phyloP scores from a whole-genome alignment of 1,140 invertebrate genomes.

The Rhyzopertha dominica region DNA sequence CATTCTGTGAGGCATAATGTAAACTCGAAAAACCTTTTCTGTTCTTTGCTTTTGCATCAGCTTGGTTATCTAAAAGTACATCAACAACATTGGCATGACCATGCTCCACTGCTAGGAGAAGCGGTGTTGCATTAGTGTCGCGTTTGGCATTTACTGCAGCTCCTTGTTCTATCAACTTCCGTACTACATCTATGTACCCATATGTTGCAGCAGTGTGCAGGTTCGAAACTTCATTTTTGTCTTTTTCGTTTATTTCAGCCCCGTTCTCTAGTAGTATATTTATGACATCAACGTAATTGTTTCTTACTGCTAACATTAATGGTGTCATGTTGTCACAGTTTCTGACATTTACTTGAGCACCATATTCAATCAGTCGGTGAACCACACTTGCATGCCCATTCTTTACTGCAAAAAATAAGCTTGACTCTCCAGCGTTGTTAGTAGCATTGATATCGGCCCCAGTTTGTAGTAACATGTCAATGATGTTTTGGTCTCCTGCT shows the following conservation, averaged over 20 bases:
- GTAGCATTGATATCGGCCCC: conserved; percentile 14
- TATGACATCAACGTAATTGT: conserved; percentile 21
- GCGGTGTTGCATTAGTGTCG: conserved; percentile 28
- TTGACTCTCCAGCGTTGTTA: conserved; percentile 32
- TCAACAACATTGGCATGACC: conserved; percentile 31
- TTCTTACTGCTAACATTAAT: conserved; percentile 22
- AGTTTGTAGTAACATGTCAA: conserved; percentile 62
- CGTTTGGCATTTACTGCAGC: conserved; percentile 17
- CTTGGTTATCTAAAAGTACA: conserved; percentile 11
- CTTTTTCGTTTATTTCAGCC: conserved; percentile 16
- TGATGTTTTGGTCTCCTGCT: conserved; percentile 57
- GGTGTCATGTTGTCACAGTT: conserved; percentile 16
- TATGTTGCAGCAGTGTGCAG: conserved; percentile 16
- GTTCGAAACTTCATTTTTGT: conserved; percentile 12
- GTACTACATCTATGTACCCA: conserved; percentile 19
- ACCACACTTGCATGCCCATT: conserved; percentile 47
- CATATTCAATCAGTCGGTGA: no score
- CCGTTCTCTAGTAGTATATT: conserved; percentile 20
- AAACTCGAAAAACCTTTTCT: conserved; percentile 17
- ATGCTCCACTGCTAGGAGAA: conserved; percentile 46
- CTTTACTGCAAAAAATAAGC: conserved; percentile 49
- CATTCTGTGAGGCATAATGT: conserved; percentile 68
- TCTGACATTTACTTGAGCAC: conserved; percentile 9
- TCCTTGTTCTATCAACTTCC: conserved; percentile 17
- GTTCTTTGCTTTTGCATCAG: conserved; percentile 15